Percentiles rank a stretch among this genome's conserved stretches.
These are phyloP conservation scores for Bergia sp. DNA, from an alignment of 92 coral and sea anemone species.

Conservation along the genomic window DNA sequence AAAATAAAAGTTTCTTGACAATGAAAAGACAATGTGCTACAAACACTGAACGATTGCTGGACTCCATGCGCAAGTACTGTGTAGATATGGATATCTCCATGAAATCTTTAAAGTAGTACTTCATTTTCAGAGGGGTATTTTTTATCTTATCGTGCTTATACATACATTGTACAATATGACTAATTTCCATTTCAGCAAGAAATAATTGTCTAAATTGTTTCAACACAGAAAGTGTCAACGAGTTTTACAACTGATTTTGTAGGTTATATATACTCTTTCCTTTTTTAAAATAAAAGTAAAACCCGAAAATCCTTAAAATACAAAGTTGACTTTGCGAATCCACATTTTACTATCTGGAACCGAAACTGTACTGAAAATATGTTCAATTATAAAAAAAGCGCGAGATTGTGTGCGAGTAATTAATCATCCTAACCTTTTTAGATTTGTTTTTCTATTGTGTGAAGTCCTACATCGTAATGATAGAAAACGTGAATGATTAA, in stretches of 20 bases:
- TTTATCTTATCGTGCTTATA: background rate
- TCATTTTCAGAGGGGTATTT: background rate
- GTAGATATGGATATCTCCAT: background rate
- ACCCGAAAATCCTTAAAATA: background rate
- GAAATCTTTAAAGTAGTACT: background rate
- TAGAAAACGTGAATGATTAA: too few relatives aligned
- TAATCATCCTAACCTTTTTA: background rate
- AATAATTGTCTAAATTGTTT: background rate
- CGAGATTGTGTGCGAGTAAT: background rate
- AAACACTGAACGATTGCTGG: background rate
- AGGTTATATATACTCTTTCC: background rate
- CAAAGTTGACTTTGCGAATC: background rate
- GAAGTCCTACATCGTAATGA: background rate
- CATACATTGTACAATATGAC: background rate
- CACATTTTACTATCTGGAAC: background rate
- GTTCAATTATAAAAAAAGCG: background rate
- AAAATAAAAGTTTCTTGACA: background rate
- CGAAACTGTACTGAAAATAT: too few relatives aligned
- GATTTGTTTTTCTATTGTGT: background rate
- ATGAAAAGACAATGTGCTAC: background rate
- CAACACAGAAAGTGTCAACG: background rate
- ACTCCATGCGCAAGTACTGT: background rate
- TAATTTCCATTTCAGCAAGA: background rate
- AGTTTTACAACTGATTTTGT: background rate
- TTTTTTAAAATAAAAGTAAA: too few relatives aligned